Base-by-base conservation (phyloP, 2,888 invertebrate species). In the Zeuzera pyrina region DNA sequence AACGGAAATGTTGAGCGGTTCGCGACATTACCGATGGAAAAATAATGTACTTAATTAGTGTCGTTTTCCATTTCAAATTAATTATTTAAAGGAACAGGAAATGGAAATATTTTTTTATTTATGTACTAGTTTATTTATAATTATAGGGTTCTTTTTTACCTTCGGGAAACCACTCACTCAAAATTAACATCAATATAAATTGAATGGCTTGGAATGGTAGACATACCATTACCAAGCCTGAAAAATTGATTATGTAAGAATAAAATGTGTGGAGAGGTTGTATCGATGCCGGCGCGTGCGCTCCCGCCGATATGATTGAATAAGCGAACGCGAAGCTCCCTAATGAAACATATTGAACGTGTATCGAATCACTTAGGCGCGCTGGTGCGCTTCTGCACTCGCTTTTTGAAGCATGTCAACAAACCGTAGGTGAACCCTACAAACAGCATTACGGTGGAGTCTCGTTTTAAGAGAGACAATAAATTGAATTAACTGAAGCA, bases 291-390 rank as follows among this genome's bases (percentile, higher is more conserved):
- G 57, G 57, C 63, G 62, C 60, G 54, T 58, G 63, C 62, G 57
- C 53, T 48, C 51, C 34, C 59, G 63, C 55, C 63, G 63, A 67
- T 73, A 67, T 83, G 74, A 83, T 83, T 79, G 72, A 83, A 83
- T 83, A 76, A 83, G 65, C 73, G 67, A 65, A 59, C 68, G 58
- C 66, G 66, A 70, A 49, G 58, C 66, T 69, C 57, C 67, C 65
- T 83, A 81, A 83, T 81, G 79, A 83, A 81, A 81, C 79, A 78
- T 81, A 81, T 81, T 79, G 81, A 78, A 77, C 72, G 68, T 76
- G 76, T 81, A 81, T 83, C 74, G 78, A 78, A 76, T 77, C 81
- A 83, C 81, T 83, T 83, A 83, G 76, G 60, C 62, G 48, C 50
- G 49, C 57, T 57, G 62, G 62, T 72, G 72, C 71, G 74, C 71